A percentile compares a stretch with the other conserved stretches of the same genome.
phyloP scores from a whole-genome alignment of 2,888 invertebrate genomes.

The Antheraea yamamai region DNA sequence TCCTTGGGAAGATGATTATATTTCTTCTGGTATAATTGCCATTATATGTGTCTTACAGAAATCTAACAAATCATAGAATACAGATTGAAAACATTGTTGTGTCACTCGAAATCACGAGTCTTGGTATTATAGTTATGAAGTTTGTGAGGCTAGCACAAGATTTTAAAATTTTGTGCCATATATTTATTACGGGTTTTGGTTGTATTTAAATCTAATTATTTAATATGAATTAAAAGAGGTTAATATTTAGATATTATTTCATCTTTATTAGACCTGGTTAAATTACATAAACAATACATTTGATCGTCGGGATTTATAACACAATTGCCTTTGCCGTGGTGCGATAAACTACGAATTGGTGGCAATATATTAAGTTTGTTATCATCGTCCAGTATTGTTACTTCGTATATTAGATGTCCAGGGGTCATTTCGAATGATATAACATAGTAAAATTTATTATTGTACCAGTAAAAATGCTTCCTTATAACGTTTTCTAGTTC shows the following conservation, averaged over 20 bases:
- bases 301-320: conserved; percentile 43
- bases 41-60: no score
- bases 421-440: conserved; percentile 84
- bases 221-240: background rate
- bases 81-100: no score
- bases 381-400: conserved; percentile 77
- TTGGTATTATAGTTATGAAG: no score
- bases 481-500: conserved; percentile 72
- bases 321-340: conserved; percentile 48
- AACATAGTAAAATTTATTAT: conserved; percentile 74
- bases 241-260: conserved; percentile 1
- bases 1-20: no score
- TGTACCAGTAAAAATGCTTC: conserved; percentile 57
- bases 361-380: conserved; percentile 70
- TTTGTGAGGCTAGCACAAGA: no score
- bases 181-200: background rate
- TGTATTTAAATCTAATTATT: background rate
- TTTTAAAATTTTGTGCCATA: background rate
- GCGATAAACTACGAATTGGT: conserved; percentile 70
- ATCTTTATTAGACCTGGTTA: conserved; percentile 27
- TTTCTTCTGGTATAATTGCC: no score
- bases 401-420: conserved; percentile 85
- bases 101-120: no score
- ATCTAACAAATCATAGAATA: no score
- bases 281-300: conserved; percentile 52